phyloP scores from a whole-genome alignment of 1,140 invertebrate genomes.

The Lepidurus apus region DNA sequence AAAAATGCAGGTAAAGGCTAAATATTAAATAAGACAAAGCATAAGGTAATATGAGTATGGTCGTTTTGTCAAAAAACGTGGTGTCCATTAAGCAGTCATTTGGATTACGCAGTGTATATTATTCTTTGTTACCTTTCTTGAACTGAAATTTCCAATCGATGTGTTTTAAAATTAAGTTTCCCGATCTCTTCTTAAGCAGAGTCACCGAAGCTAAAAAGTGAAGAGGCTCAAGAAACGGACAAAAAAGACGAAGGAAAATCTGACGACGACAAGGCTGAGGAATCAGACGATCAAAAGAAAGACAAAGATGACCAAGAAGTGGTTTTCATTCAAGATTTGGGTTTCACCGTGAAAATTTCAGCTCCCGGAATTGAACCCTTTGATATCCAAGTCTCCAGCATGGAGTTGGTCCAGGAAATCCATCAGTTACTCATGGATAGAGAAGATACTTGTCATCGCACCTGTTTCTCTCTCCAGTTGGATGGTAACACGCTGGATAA shows the following conservation, averaged over 20 bases:
- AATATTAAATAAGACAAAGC: background rate
- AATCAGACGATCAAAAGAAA: conserved; percentile 51
- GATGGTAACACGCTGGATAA: conserved; percentile 92
- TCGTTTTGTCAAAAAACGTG: background rate
- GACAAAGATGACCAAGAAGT: conserved; percentile 66
- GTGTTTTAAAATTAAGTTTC: too few species aligned
- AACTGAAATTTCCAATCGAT: too few species aligned
- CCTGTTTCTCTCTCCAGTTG: conserved; percentile 94
- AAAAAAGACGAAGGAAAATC: conserved; percentile 26
- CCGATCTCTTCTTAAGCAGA: background rate
- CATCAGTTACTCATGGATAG: conserved; percentile 96
- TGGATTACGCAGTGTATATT: background rate
- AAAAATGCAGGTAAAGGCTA: background rate
- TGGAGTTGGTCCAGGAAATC: conserved; percentile 98
- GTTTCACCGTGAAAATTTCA: conserved; percentile 86
- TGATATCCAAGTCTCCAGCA: conserved; percentile 91
- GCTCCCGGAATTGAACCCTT: conserved; percentile 82
- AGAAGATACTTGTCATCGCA: conserved; percentile 95
- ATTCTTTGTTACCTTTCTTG: too few species aligned
- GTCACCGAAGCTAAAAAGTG: conserved; percentile 32
- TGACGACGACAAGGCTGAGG: conserved; percentile 30
- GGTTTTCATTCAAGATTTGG: conserved; percentile 87
- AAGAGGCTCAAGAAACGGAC: conserved; percentile 33
- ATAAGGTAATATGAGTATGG: background rate
- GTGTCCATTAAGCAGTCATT: background rate